Percentiles rank a stretch among this genome's conserved stretches.
phyloP scores from a whole-genome alignment of 2,797 vertebrate species.

The Pseudochromis fuscus region DNA sequence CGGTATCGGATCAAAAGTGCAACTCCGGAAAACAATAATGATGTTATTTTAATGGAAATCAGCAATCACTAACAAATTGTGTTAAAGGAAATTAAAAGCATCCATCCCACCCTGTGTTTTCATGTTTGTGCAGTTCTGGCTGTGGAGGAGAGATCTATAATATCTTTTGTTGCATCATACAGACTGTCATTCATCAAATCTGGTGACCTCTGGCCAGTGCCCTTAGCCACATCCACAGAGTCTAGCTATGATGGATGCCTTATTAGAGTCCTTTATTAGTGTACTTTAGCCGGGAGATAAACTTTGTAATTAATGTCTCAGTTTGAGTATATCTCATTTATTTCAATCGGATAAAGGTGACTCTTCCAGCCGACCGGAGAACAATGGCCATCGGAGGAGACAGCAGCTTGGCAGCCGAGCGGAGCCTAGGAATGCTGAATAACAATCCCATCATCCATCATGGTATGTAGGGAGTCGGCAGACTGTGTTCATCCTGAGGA shows the following conservation, averaged over 20 bases:
- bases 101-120: no score
- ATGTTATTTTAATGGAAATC: not conserved
- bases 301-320: slow-evolving; percentile 91
- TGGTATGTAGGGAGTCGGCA: slow-evolving; percentile 77
- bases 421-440: slow-evolving; percentile 85
- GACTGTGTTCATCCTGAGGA: slow-evolving; percentile 77
- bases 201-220: slow-evolving; percentile 82
- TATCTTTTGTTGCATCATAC: slow-evolving; percentile 66
- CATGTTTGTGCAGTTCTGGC: slow-evolving; percentile 14
- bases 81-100: not conserved
- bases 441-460: slow-evolving; percentile 89
- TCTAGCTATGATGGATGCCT: slow-evolving; percentile 87
- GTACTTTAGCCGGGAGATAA: slow-evolving; percentile 89
- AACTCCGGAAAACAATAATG: not conserved
- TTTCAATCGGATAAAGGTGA: slow-evolving; percentile 91
- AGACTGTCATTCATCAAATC: slow-evolving; percentile 79
- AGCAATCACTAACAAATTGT: not conserved
- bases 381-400: slow-evolving; percentile 87
- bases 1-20: not conserved
- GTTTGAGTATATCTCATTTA: slow-evolving; percentile 91
- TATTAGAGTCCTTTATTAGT: slow-evolving; percentile 89
- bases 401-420: slow-evolving; percentile 83
- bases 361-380: slow-evolving; percentile 87
- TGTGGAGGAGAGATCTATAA: slow-evolving; percentile 33
- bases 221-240: slow-evolving; percentile 78